Base-by-base conservation (phyloP, 2,113 vertebrate genomes). In the Dicrurus megarhynchus region DNA sequence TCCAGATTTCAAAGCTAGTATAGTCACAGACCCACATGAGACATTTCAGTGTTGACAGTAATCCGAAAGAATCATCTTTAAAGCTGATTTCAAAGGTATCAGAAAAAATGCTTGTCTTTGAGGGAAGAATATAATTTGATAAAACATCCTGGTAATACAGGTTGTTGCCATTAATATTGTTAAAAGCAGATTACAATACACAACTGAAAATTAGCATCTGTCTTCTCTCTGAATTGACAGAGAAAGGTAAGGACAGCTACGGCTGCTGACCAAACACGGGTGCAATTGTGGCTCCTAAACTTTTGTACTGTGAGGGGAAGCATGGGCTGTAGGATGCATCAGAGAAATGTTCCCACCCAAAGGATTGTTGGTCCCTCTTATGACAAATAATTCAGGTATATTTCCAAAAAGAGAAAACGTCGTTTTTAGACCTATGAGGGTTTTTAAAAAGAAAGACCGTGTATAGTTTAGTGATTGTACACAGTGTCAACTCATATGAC, bases 31-130 rank as follows among this genome's bases (percentile, higher is more conserved):
- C 57, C 75, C 79, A 82, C 88, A 24, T 37, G 59, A 93, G 68
- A 80, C 46, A 50, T 83, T 84, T 86, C 46, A 70, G 27, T 86
- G 33, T 88, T 95, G 90, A 85, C 87, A 90, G 57, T 91, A 88
- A 92, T 92, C 82, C 80, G 70, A 84, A 96, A 83, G 47, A 86
- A 76, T 93, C 1, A 0, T 49, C 61, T 90, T 80, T 69, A 93
- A 61, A 42, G 57, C 44, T 49, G 39, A 77, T 94, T 93, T 88
- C 79, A 86, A 88, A 90, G 55, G 52, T 61, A 86, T 8, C n/a
- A 59, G 75, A 77, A 87, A 84, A 93, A 87, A 78, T 46, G 19
- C 3, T 91, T 75, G 84, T 93, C 78, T 90, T 53, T 79, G 65
- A 90, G n/a, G 74, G 61, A 92, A 91, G 47, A 93, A 59, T 47